A percentile compares a stretch with the other conserved stretches of the same genome.
phyloP scores from a whole-genome alignment of 1,140 invertebrate genomes.

The Elysia chlorotica region DNA sequence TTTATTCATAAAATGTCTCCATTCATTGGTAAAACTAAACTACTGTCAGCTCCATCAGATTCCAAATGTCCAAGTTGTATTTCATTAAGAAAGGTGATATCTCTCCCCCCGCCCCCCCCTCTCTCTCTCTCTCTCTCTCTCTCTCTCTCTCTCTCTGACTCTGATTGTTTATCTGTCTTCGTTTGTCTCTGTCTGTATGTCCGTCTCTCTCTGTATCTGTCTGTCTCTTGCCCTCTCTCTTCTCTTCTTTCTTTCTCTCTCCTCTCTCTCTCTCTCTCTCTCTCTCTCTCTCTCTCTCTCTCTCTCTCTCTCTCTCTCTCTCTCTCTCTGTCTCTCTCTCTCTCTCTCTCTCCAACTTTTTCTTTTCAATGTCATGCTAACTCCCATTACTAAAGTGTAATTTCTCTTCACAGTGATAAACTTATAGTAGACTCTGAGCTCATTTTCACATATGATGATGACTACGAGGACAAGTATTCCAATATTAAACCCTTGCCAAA shows the following conservation, averaged over 20 bases:
- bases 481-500: constrained; percentile 37
- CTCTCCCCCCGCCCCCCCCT: not conserved
- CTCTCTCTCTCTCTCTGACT: not conserved
- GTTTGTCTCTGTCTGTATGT: not conserved
- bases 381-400: no score
- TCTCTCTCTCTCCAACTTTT: not conserved
- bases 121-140: not conserved
- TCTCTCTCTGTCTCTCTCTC: not conserved
- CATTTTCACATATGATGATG: constrained; percentile 51
- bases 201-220: not conserved
- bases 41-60: no score
- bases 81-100: no score
- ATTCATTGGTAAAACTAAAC: no score
- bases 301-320: not conserved
- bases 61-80: no score
- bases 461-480: constrained; percentile 33
- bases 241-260: not conserved
- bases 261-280: no score
- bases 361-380: no score
- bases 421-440: no score
- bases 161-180: not conserved
- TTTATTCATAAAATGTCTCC: no score
- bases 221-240: not conserved
- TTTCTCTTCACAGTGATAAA: no score
- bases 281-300: not conserved